Base-by-base conservation (phyloP, 1,140 invertebrate genomes). In the Eumeta japonica region DNA sequence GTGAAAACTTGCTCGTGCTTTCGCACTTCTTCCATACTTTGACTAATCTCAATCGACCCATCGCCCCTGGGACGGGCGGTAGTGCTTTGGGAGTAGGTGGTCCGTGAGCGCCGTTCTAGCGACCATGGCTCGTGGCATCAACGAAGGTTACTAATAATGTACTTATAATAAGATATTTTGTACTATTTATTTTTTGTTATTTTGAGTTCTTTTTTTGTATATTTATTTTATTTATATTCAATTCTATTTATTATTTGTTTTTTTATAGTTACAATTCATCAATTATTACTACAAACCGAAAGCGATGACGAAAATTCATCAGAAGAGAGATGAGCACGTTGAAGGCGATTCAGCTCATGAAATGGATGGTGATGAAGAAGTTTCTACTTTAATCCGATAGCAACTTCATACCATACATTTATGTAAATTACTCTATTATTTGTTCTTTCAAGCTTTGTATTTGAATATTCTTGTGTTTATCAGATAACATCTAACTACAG, bases 141-240 rank as follows among this genome's bases (percentile, higher is more conserved):
- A 41, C 39, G 39, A 41, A 41, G 39, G 39, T 41, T 41, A 41
- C 32, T 41, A 30, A 11, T 41, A 41, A 41, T 24, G 39, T 24
- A 24, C n/a, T n/a, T n/a, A n/a, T n/a, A n/a, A n/a, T n/a, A n/a
- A n/a, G n/a, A 24, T n/a, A 24, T 24, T 24, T 24, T 24, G 20
- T 24, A 24, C 20, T 24, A 5, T 24, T 41, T 27, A 41, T 15
- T 18, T 35, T 41, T 35, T 41, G 11, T 20, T 11, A 5, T 20
- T 7, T 35, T 35, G 18, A 3, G 16, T 3, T 35, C 20, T 12
- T 24, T 24, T 24, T 24, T 24, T n/a, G n/a, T n/a, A n/a, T n/a
- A n/a, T n/a, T n/a, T n/a, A n/a, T 24, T 24, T 24, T 24, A 5
- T 24, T 7, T 24, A 24, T 24, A 7, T 7, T 7, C n/a, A 24